Percentiles rank a stretch among this genome's conserved stretches.
Conservation (phyloP, 2,888 invertebrate genomes). For the Dione juno region DNA sequence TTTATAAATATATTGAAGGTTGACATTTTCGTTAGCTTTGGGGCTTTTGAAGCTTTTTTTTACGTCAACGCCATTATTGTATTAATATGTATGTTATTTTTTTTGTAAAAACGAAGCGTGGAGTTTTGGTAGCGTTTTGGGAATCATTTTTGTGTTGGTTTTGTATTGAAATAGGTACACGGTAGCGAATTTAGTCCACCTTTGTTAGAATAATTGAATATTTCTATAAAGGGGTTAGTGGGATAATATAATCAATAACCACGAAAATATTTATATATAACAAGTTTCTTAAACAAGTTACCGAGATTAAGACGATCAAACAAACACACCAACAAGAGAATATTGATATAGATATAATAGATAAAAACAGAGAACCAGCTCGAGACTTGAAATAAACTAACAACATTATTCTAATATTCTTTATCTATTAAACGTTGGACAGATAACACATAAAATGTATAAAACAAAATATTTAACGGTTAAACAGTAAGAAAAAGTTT, state of each 20-base stretch:
- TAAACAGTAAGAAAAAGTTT: constrained; percentile 44
- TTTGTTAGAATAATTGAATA: too few relatives aligned
- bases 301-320: too few relatives aligned
- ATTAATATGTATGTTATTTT: constrained; percentile 45
- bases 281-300: too few relatives aligned
- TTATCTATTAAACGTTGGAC: not conserved
- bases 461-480: constrained; percentile 21
- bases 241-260: too few relatives aligned
- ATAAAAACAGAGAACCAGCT: too few relatives aligned
- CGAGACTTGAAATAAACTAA: too few relatives aligned
- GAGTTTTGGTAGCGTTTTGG: not conserved
- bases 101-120: constrained; percentile 4
- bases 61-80: constrained; percentile 41
- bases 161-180: not conserved
- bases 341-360: too few relatives aligned
- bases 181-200: too few relatives aligned
- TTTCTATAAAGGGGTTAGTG: too few relatives aligned
- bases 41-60: constrained; percentile 50
- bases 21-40: constrained; percentile 58
- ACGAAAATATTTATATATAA: too few relatives aligned
- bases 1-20: constrained; percentile 54
- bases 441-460: not conserved
- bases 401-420: too few relatives aligned
- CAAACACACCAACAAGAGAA: too few relatives aligned
- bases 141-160: not conserved